Base-by-base conservation (phyloP, 2,113 vertebrate species). In the Grantiella picta region DNA sequence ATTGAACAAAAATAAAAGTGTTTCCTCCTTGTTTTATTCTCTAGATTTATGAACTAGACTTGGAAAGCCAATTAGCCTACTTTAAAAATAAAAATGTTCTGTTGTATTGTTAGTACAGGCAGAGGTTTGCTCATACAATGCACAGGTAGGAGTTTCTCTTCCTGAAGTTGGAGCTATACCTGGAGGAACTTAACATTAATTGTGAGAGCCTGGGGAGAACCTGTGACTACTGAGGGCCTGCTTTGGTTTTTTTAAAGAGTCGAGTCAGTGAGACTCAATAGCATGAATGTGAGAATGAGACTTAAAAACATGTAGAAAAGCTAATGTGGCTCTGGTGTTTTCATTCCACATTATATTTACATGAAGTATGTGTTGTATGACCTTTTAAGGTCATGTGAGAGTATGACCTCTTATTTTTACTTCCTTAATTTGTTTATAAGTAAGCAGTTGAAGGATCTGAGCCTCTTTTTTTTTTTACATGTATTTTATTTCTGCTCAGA, bases 371-470 rank as follows among this genome's bases (percentile, higher is more conserved):
- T 0, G 11, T 52, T 52, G 31, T 45, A 1, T 82, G 89, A 95
- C 94, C 89, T 95, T 82, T 66, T 94, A 28, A 70, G 84, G 93
- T 91, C 82, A 19, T 50, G 73, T 90, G 89, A 94, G 87, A 95
- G 89, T 53, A 35, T 91, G 91, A 89, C 76, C 91, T 86, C 24
- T 86, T 71, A 19, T 45, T 78, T 92, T 87, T 81, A 53, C 87
- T 94, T 95, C 91, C 83, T 79, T 84, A 49, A 66, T 90, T 92
- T 89, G 78, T 79, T 94, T 91, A 21, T 92, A 89, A 94, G 84
- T 69, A 87, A 77, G 35, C 53, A 65, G 27, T 72, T 73, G 82
- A 82, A 85, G 42, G 54, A 65, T 50, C 24, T 45, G 0, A 1
- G 45, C n/a, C 23, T 45, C 35, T 44, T 59, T 1, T 42, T 64